phyloP scores from a whole-genome alignment of 92 coral and sea anemone genomes.

The Nematostella vectensis region DNA sequence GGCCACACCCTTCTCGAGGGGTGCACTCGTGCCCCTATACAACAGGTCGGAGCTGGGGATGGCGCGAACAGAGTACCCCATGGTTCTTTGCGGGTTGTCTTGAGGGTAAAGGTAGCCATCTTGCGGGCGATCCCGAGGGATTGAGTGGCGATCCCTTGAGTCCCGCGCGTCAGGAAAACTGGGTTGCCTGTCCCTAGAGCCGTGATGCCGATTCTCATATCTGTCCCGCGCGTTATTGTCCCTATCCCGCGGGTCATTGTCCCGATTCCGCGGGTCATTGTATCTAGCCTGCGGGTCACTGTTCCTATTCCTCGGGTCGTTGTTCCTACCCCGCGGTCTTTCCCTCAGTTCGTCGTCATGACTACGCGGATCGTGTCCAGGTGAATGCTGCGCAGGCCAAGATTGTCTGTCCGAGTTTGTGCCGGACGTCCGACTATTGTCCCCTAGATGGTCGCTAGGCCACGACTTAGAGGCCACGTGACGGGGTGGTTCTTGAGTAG shows the following conservation, averaged over 20 bases:
- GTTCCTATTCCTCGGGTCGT: neutral
- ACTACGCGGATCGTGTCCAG: neutral
- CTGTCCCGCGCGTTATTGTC: neutral
- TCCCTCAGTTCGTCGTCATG: no score
- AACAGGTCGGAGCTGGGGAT: neutral
- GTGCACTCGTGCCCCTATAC: neutral
- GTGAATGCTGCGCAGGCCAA: conserved; percentile 60
- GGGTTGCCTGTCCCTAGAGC: neutral
- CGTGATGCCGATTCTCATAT: no score
- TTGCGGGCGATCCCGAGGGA: neutral
- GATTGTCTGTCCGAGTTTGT: conserved; percentile 49
- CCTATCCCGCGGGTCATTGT: neutral
- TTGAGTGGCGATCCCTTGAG: neutral
- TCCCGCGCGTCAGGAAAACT: neutral
- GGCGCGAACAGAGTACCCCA: neutral
- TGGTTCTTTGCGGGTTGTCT: neutral
- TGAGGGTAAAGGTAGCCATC: neutral
- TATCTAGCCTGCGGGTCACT: neutral
- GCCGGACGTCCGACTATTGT: conserved; percentile 16
- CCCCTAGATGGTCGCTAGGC: conserved; percentile 52
- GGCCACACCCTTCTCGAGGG: neutral
- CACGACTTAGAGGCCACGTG: conserved; percentile 70
- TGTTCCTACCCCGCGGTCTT: neutral
- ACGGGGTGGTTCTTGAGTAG: conserved; percentile 38
- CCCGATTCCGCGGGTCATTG: neutral